Percentiles rank a stretch among this genome's conserved stretches.
Conservation (phyloP, 30 jellyfish, hydroid and myxozoan species). For the Aurelia aurita region DNA sequence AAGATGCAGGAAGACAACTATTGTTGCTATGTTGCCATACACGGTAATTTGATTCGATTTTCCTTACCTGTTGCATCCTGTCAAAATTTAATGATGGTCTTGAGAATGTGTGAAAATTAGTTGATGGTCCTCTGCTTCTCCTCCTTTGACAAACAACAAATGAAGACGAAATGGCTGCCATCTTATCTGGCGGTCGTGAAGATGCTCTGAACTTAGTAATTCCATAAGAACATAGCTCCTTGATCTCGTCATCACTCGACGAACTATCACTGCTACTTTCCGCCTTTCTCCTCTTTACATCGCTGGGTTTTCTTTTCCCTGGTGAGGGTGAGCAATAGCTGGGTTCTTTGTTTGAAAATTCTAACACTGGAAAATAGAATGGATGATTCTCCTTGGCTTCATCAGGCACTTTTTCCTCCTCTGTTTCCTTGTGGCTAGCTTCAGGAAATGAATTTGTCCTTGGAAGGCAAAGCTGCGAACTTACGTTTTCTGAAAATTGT, state of each 20-base stretch:
- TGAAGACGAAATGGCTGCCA: conserved; percentile 58
- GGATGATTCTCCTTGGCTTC: conserved; percentile 60
- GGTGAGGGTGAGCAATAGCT: background rate
- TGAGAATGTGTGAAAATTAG: conserved; percentile 44
- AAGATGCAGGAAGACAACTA: too few relatives aligned
- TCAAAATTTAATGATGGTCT: conserved; percentile 67
- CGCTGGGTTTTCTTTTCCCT: conserved; percentile 16
- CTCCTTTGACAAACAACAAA: conserved; percentile 55
- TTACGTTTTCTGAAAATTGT: conserved; percentile 10
- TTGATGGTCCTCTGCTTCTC: conserved; percentile 32
- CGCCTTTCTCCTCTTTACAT: conserved; percentile 55
- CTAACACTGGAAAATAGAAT: conserved; percentile 45
- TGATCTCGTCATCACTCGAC: conserved; percentile 66
- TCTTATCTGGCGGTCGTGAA: conserved; percentile 66
- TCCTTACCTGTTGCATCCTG: conserved; percentile 65
- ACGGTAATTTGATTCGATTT: too few relatives aligned
- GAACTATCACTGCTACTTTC: conserved; percentile 65
- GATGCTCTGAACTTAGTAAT: conserved; percentile 20
- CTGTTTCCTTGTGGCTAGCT: conserved; percentile 8
- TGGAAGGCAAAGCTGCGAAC: background rate
- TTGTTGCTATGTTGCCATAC: too few relatives aligned
- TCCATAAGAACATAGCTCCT: conserved; percentile 50
- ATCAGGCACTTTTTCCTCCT: conserved; percentile 2
- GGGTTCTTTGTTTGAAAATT: conserved; percentile 6
- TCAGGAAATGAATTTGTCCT: conserved; percentile 20